phyloP scores from a whole-genome alignment of 1,140 invertebrate species.

The Neelides sp. region DNA sequence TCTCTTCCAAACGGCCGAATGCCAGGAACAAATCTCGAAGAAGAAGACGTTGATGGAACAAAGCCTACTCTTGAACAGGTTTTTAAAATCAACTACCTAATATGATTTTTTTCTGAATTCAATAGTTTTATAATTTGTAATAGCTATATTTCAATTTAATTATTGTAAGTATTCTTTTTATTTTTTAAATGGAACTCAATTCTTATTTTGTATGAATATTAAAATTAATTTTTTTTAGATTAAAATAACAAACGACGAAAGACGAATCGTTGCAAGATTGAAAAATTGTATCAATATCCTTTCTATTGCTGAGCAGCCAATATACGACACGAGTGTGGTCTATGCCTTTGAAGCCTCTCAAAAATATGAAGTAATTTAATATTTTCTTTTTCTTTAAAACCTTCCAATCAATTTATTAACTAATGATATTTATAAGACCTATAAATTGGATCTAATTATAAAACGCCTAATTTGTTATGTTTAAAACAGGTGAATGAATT shows the following conservation, averaged over 20 bases:
- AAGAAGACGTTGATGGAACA: constrained; percentile 59
- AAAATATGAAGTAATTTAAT: constrained; percentile 53
- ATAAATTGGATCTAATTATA: background rate
- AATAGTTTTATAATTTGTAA: constrained; percentile 10
- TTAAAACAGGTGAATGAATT: constrained; percentile 48
- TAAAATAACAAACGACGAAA: constrained; percentile 51
- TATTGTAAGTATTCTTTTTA: too few relatives aligned
- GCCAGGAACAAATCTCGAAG: constrained; percentile 34
- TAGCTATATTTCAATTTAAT: background rate
- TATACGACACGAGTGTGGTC: constrained; percentile 83
- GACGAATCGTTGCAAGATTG: constrained; percentile 71
- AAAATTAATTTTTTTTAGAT: constrained; percentile 39
- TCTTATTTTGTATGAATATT: constrained; percentile 6
- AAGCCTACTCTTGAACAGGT: constrained; percentile 61
- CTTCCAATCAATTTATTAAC: constrained; percentile 7
- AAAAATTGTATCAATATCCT: constrained; percentile 80
- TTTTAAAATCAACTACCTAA: constrained; percentile 16
- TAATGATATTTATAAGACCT: constrained; percentile 4
- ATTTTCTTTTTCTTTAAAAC: too few relatives aligned
- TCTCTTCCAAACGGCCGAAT: constrained; percentile 42
- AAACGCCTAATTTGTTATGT: background rate
- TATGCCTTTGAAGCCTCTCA: constrained; percentile 81
- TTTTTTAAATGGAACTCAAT: background rate
- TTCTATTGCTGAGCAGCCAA: constrained; percentile 67
- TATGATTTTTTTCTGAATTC: constrained; percentile 5